Base-by-base conservation (phyloP, 2,797 vertebrate genomes). In the Thripadectes ignobilis region DNA sequence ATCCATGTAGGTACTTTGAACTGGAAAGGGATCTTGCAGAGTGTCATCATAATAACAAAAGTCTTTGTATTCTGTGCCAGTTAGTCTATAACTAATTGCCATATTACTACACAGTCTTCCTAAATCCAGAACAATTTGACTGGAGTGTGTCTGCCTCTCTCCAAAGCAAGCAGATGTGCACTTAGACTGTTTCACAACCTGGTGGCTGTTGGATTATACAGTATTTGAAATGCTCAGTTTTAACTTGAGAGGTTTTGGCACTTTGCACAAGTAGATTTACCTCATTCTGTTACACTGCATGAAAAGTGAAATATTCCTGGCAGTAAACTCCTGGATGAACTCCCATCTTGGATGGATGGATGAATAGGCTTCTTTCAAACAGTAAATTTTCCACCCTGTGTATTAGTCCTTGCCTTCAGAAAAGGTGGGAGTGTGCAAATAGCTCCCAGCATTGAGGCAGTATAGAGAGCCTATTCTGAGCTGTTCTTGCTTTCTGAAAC, bases 301-400 rank as follows among this genome's bases (percentile, higher is more conserved):
- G 61, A 67, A 34, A 84, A 96, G 46, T 66, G 76, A 86, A 92
- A 72, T 89, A 90, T 78, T 78, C 39, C 68, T 97, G 93, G 80
- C 83, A 78, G 58, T 55, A 29, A 84, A 65, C 58, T 83, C 57
- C n/a, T 86, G 88, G 58, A 54, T 81, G 58, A 91, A 26, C 46
- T 85, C 46, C 66, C 6, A 1, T 51, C 30, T 68, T 71, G 45
- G 45, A 22, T 49, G 73, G 61, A 14, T 80, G 76, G 38, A 43
- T 87, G 77, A 94, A 95, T 76, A 76, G 67, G 15, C 39, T 94
- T 36, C 39, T n/a, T 90, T 89, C 62, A 93, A 65, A 91, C 36
- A 61, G 66, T 29, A 77, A 94, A 89, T 88, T 82, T 90, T 72
- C 82, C 85, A 75, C 5, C 58, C 66, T 86, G 11, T 48, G 10